phyloP scores from a whole-genome alignment of 2,113 vertebrate species.

The Cynocephalus volans region DNA sequence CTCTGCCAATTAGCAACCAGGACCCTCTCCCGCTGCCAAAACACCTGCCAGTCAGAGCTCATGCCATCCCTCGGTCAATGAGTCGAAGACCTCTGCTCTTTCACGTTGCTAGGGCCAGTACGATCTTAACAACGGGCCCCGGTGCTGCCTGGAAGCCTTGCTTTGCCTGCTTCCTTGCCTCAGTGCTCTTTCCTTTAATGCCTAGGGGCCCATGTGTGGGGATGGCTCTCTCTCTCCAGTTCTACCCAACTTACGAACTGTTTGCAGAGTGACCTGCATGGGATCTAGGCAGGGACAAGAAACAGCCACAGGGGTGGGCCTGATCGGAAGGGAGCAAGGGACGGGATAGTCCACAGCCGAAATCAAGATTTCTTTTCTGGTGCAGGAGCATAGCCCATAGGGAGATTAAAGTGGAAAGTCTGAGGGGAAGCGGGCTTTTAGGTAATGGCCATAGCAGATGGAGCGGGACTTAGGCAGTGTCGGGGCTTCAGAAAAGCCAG shows the following conservation, averaged over 20 bases:
- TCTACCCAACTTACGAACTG: background rate
- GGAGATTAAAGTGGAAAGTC: slow-evolving; percentile 34
- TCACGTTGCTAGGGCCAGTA: background rate
- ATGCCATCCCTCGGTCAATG: background rate
- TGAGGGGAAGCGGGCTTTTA: background rate
- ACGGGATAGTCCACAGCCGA: background rate
- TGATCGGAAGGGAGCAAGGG: background rate
- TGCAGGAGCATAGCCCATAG: background rate
- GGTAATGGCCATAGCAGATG: background rate
- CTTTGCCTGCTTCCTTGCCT: background rate
- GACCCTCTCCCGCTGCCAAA: background rate
- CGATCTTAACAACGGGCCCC: background rate
- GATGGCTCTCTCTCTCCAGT: background rate
- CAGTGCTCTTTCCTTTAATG: background rate
- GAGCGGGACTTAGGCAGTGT: background rate
- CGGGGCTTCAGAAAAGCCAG: background rate
- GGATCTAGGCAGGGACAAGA: background rate
- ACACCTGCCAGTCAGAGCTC: slow-evolving; percentile 13
- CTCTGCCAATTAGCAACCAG: slow-evolving; percentile 16
- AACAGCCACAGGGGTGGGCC: background rate
- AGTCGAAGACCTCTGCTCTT: rapidly evolving
- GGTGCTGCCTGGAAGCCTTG: background rate
- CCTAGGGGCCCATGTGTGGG: background rate
- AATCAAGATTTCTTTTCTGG: background rate
- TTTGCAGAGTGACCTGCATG: background rate